These are phyloP conservation scores for Eledona agricola DNA, from an alignment of 2,888 invertebrate species.

Conservation along the genomic window DNA sequence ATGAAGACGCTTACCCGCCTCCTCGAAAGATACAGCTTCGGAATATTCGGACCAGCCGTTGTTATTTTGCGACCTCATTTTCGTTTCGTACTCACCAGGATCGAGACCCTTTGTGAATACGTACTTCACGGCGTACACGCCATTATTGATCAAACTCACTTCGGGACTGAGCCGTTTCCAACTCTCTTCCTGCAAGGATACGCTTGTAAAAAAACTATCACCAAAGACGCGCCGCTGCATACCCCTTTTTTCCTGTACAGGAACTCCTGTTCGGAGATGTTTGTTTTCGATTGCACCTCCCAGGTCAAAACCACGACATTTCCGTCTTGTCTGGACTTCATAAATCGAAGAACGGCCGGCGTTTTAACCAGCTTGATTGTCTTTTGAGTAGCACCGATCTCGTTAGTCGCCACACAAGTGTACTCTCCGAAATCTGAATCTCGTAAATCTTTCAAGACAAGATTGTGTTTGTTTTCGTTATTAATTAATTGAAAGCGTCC, in stretches of 20 bases:
- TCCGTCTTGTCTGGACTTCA: slow-evolving; percentile 44
- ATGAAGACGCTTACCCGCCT: slow-evolving; percentile 53
- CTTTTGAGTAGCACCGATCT: slow-evolving; percentile 53
- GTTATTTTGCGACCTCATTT: slow-evolving; percentile 59
- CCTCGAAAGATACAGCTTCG: slow-evolving; percentile 56
- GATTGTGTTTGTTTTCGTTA: slow-evolving; percentile 50
- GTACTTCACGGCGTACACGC: slow-evolving; percentile 59
- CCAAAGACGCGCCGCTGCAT: slow-evolving; percentile 47
- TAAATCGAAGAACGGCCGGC: slow-evolving; percentile 48
- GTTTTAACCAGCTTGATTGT: slow-evolving; percentile 54
- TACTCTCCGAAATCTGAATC: slow-evolving; percentile 61
- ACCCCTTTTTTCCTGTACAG: slow-evolving; percentile 63
- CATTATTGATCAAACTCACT: slow-evolving; percentile 50
- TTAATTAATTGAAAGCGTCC: slow-evolving; percentile 45
- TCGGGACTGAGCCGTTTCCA: slow-evolving; percentile 56
- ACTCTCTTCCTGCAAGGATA: slow-evolving; percentile 48
- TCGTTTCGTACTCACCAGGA: slow-evolving; percentile 62
- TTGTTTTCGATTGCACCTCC: slow-evolving; percentile 63
- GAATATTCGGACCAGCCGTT: slow-evolving; percentile 64
- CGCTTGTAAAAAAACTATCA: slow-evolving; percentile 1
- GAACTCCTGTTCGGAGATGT: slow-evolving; percentile 61
- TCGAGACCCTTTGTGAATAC: slow-evolving; percentile 56
- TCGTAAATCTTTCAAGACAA: slow-evolving; percentile 55
- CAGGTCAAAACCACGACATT: slow-evolving; percentile 60
- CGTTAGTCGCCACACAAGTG: slow-evolving; percentile 61